Evolutionary conservation across 1,140 invertebrate genomes (phyloP), one percentile per base, ranked within the genome.

Genomic region (Apis cerana): DNA sequence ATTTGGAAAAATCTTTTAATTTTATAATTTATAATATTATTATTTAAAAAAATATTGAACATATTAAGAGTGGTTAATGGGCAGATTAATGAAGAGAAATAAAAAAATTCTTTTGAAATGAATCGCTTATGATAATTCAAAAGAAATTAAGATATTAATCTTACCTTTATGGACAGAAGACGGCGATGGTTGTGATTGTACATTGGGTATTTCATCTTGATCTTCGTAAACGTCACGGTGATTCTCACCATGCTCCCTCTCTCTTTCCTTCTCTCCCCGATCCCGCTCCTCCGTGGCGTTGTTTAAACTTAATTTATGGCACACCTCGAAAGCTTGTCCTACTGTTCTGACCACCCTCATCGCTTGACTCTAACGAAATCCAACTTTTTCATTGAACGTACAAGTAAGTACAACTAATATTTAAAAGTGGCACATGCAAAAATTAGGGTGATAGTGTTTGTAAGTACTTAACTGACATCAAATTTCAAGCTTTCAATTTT

Each of bases 271-370:
- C 17, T 87, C 80, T 0, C 64, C 86, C 82, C 64, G 75, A 11
- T 88, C 89, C 76, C 64, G 75, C 12, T 88, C 89, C 17, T 84
- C 89, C 59, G 92, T 88, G 13, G 95, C 94, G 69, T 94, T 90
- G 86, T 94, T 95, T 68, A 95, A 92, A 89, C 97, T 97, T 93
- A 97, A 95, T 95, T 99, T 99, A 96, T 99, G 98, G 95, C 98
- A 99, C 91, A 99, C 98, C 95, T 99, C 99, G 95, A 99, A 99
- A 27, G 99, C 99, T 95, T 99, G 99, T 56, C 99, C 99, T 84
- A 99, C 98, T 1, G 99, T 99, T 90, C 99, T 96, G 61, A 99
- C 99, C 87, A 99, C 98, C 90, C 97, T 96, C 98, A 99, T 99
- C 9, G 99, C 99, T 95, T 99, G 98, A 94, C 97, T 99, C 99